A percentile compares a stretch with the other conserved stretches of the same genome.
Conservation (phyloP, 1,140 invertebrate genomes). For the Pentalonia nigronervosa region DNA sequence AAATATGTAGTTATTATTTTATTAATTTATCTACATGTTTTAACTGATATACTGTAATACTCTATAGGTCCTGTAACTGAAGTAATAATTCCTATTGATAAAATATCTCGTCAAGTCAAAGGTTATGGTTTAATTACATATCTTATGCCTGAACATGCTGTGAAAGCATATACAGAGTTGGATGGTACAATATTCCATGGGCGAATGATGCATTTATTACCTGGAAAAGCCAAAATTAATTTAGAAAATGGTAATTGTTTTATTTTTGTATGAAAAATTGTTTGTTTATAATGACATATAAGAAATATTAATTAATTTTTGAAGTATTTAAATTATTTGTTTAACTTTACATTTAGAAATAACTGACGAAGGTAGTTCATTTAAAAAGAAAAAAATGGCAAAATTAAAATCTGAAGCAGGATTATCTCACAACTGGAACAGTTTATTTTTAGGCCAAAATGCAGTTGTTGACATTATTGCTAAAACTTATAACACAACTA, state of each 20-base stretch:
- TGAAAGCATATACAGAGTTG: constrained; percentile 84
- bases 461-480: constrained; percentile 93
- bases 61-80: constrained; percentile 82
- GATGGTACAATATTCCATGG: constrained; percentile 92
- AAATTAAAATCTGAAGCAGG: constrained; percentile 80
- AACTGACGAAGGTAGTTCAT: constrained; percentile 69
- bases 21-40: constrained; percentile 42
- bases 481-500: constrained; percentile 83
- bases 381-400: constrained; percentile 85
- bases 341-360: constrained; percentile 17
- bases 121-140: constrained; percentile 95
- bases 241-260: constrained; percentile 61
- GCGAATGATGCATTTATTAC: constrained; percentile 90
- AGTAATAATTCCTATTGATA: constrained; percentile 89
- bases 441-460: constrained; percentile 91
- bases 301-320: neutral
- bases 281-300: neutral
- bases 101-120: constrained; percentile 82
- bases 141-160: constrained; percentile 94
- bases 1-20: neutral
- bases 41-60: constrained; percentile 33
- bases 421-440: constrained; percentile 94
- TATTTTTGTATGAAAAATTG: neutral
- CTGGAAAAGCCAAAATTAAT: constrained; percentile 78
- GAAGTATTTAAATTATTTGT: neutral